Percentiles rank a stretch among this genome's conserved stretches.
Conservation (phyloP, 2,113 vertebrate species). For the Junco hyemalis region DNA sequence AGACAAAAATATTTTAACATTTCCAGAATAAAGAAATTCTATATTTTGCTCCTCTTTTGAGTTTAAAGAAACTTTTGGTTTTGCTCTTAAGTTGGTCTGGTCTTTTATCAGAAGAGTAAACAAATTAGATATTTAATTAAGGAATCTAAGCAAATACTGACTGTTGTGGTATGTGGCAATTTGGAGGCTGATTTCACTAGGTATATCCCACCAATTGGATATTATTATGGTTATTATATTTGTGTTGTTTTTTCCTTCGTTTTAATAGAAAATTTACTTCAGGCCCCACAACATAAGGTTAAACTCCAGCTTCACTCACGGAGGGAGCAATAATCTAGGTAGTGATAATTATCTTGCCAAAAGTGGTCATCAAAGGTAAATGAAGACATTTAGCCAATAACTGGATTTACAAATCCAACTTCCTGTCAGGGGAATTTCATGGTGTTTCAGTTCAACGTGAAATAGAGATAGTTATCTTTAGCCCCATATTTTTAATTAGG, state of each 20-base stretch:
- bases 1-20: background rate
- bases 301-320: background rate
- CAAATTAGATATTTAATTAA: background rate
- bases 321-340: background rate
- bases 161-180: background rate
- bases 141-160: background rate
- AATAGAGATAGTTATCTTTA: background rate
- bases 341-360: background rate
- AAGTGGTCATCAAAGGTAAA: background rate
- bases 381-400: background rate
- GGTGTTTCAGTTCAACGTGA: background rate
- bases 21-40: background rate
- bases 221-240: background rate
- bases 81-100: background rate
- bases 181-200: background rate
- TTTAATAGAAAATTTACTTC: background rate
- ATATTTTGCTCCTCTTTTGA: background rate
- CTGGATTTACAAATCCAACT: background rate
- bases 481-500: background rate
- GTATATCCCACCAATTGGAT: background rate
- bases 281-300: background rate
- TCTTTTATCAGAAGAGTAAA: background rate
- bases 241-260: accelerated
- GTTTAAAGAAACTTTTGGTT: background rate
- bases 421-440: background rate